phyloP scores from a whole-genome alignment of 2,888 invertebrate species.

The Cetonia aurata region DNA sequence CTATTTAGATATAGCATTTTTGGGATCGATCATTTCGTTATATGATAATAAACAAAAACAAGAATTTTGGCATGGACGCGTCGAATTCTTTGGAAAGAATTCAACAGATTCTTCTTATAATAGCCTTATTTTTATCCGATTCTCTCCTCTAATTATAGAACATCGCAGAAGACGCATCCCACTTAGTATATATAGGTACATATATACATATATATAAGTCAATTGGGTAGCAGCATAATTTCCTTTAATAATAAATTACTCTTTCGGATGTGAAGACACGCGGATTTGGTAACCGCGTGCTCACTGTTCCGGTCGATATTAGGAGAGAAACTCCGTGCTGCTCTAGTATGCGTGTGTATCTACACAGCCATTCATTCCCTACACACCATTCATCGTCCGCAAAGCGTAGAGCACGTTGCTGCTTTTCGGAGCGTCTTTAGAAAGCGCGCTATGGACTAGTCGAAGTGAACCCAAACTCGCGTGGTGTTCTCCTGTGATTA shows the following conservation, averaged over 20 bases:
- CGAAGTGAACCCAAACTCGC: constrained; percentile 7
- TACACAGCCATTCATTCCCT: constrained; percentile 56
- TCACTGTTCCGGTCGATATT: constrained; percentile 57
- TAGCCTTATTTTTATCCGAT: constrained; percentile 26
- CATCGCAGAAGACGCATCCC: too few species aligned
- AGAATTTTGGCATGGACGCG: constrained; percentile 18
- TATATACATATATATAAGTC: too few species aligned
- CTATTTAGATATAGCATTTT: too few species aligned
- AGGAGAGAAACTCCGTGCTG: constrained; percentile 50
- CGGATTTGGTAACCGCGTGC: constrained; percentile 55
- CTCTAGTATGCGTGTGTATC: constrained; percentile 55
- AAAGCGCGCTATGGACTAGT: constrained; percentile 25
- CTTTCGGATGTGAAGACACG: constrained; percentile 37
- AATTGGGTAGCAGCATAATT: too few species aligned
- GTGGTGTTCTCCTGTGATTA: not conserved
- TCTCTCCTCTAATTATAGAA: constrained; percentile 9
- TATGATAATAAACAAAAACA: not conserved
- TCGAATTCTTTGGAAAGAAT: constrained; percentile 34
- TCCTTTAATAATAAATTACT: too few species aligned
- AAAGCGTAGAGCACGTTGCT: constrained; percentile 21
- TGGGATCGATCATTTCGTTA: too few species aligned
- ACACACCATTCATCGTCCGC: constrained; percentile 39
- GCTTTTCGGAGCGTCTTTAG: constrained; percentile 43
- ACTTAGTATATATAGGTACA: too few species aligned
- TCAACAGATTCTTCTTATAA: constrained; percentile 22